Conservation (phyloP, 2,888 invertebrate genomes). For the Drosophila austrosaltans region DNA sequence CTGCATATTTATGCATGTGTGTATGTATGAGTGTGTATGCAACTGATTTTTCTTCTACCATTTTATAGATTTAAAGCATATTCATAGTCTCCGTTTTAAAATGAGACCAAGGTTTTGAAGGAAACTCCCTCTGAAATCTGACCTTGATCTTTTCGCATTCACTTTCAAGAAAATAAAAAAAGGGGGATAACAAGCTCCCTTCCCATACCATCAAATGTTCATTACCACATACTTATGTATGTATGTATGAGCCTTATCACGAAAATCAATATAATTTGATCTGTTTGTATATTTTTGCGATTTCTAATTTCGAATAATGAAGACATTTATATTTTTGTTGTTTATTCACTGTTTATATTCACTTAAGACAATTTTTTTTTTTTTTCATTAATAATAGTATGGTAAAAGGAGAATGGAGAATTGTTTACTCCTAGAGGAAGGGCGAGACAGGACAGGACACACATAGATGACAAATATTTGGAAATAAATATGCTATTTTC, state of each 20-base stretch:
- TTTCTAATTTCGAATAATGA: not conserved
- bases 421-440: slow-evolving; percentile 4
- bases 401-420: slow-evolving; percentile 5
- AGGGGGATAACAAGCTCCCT: not conserved
- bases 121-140: not conserved
- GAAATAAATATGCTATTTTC: slow-evolving; percentile 35
- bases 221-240: not conserved
- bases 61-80: too few species aligned
- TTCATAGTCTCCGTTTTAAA: too few species aligned
- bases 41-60: too few species aligned
- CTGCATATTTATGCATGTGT: too few species aligned
- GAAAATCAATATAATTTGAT: not conserved
- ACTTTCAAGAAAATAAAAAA: not conserved
- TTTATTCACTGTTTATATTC: slow-evolving; percentile 6
- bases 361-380: slow-evolving; percentile 9
- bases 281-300: not conserved
- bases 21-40: too few species aligned
- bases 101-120: not conserved
- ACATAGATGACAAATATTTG: slow-evolving; percentile 24
- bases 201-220: not conserved
- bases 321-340: not conserved
- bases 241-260: not conserved
- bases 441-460: slow-evolving; percentile 21
- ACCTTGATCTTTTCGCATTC: not conserved
- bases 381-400: slow-evolving; percentile 1